Evolutionary conservation across 1,140 invertebrate genomes (phyloP).

Genomic region (Zaprionus nigranus): DNA sequence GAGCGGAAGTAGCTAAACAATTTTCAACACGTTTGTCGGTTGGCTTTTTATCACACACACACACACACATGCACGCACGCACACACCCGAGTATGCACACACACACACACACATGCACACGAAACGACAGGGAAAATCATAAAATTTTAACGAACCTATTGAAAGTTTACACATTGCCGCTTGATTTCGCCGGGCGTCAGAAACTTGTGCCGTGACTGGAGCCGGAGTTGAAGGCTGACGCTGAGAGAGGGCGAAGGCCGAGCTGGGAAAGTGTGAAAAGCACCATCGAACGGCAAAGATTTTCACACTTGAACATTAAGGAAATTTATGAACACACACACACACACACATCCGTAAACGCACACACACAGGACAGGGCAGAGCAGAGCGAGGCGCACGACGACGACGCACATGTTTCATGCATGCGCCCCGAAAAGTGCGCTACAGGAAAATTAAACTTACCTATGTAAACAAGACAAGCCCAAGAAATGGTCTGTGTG

Average conservation of each 20-base stretch:
- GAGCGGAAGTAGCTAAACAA: constrained; percentile 77
- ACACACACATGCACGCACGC: constrained; percentile 17
- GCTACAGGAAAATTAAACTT: constrained; percentile 84
- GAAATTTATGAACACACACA: constrained; percentile 75
- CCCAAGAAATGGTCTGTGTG: constrained; percentile 57
- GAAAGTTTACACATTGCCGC: constrained; percentile 83
- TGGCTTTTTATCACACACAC: constrained; percentile 42
- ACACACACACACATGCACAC: background rate
- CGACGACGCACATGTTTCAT: constrained; percentile 68
- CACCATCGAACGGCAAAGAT: constrained; percentile 84
- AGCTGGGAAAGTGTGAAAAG: constrained; percentile 80
- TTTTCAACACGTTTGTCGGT: constrained; percentile 76
- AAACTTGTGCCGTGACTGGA: constrained; percentile 29
- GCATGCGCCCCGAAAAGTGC: constrained; percentile 71
- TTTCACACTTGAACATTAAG: constrained; percentile 82
- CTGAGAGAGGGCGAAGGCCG: constrained; percentile 25
- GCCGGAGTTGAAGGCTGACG: constrained; percentile 27
- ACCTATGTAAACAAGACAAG: constrained; percentile 81
- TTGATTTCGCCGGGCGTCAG: constrained; percentile 66
- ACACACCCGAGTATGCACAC: constrained; percentile 10
- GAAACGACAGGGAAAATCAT: constrained; percentile 70
- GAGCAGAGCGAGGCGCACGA: constrained; percentile 10
- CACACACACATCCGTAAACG: constrained; percentile 45
- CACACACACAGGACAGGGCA: constrained; percentile 9
- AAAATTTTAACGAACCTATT: constrained; percentile 84